Conservation (phyloP, 2,113 vertebrate genomes). For the Tupaia chinensis region DNA sequence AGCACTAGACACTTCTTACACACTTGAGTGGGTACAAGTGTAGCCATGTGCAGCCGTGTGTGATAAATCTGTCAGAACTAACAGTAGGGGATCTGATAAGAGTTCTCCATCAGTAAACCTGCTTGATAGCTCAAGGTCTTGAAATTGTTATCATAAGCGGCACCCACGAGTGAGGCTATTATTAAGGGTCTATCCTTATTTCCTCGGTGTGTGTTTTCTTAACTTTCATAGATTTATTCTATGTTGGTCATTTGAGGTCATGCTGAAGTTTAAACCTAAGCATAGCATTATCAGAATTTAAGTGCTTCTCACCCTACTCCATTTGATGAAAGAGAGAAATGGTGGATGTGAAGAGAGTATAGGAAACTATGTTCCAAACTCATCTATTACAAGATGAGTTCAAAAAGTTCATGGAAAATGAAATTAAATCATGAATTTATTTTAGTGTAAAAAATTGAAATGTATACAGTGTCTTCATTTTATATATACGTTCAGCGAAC, state of each 20-base stretch:
- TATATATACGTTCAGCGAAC: too few species aligned
- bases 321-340: not conserved
- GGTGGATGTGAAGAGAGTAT: not conserved
- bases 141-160: conserved; percentile 81
- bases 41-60: conserved; percentile 85
- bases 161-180: conserved; percentile 77
- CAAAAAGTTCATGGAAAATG: too few species aligned
- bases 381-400: too few species aligned
- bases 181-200: conserved; percentile 78
- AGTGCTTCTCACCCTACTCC: not conserved
- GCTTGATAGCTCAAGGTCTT: conserved; percentile 85
- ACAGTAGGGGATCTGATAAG: conserved; percentile 85
- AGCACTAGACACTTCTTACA: conserved; percentile 77
- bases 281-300: conserved; percentile 45
- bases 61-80: conserved; percentile 87
- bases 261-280: conserved; percentile 32
- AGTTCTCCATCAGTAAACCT: conserved; percentile 84
- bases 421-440: too few species aligned
- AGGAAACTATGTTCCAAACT: not conserved
- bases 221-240: conserved; percentile 72
- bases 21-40: conserved; percentile 73
- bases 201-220: not conserved
- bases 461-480: too few species aligned
- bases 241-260: conserved; percentile 54
- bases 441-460: too few species aligned